Conservation (phyloP, 2,888 invertebrate genomes). For the Cybosia mesomella region DNA sequence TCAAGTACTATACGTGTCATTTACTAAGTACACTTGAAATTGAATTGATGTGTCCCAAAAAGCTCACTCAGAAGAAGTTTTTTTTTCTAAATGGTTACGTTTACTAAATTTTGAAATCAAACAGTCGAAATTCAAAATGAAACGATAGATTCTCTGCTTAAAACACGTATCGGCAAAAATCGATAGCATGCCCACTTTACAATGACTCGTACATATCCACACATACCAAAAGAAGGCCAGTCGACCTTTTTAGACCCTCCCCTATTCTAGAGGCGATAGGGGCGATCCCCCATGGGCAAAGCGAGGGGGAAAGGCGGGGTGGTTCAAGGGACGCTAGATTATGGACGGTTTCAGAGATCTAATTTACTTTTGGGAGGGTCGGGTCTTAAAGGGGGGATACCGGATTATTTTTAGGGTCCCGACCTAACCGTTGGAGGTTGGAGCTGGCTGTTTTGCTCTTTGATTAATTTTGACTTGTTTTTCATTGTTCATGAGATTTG, state of each 20-base stretch:
- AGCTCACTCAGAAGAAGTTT: not conserved
- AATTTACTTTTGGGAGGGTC: constrained; percentile 75
- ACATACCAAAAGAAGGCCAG: constrained; percentile 53
- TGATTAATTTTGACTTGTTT: constrained; percentile 13
- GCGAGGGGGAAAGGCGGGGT: constrained; percentile 64
- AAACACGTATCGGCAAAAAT: constrained; percentile 39
- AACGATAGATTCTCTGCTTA: not conserved
- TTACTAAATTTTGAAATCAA: not conserved
- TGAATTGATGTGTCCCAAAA: not conserved
- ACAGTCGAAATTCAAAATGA: not conserved
- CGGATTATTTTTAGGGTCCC: constrained; percentile 54
- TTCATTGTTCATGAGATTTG: constrained; percentile 6
- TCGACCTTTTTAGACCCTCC: constrained; percentile 74
- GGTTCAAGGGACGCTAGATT: constrained; percentile 59
- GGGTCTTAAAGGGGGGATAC: constrained; percentile 51
- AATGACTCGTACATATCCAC: constrained; percentile 48
- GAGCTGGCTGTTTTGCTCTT: constrained; percentile 25
- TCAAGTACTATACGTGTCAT: too few relatives aligned
- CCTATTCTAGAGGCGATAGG: constrained; percentile 61
- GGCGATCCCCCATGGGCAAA: constrained; percentile 74
- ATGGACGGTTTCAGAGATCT: constrained; percentile 69
- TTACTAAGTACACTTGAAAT: too few relatives aligned
- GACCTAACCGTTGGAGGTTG: constrained; percentile 42
- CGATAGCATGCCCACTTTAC: constrained; percentile 53
- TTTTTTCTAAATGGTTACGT: not conserved